Base-by-base conservation (phyloP, 2,888 invertebrate species). In the Dasysyrphus albostriatus region DNA sequence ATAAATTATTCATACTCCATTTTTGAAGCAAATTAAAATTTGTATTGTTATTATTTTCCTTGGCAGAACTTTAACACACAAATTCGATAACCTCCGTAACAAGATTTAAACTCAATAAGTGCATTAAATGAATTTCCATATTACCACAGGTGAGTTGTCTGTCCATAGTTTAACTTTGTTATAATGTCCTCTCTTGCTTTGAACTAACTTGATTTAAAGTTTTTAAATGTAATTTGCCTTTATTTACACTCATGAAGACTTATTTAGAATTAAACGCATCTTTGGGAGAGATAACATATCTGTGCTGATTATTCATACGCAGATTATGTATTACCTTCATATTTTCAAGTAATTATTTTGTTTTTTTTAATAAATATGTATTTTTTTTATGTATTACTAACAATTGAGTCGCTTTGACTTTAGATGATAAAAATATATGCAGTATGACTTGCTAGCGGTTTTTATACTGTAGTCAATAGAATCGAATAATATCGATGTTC, bases 101-200 rank as follows among this genome's bases (percentile, higher is more conserved):
- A 14, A 75, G 3, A 12, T 65, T 32, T 44, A 75, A 63, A 32
- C 39, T n/a, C 10, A 75, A 16, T 34, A 75, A 75, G 10, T 75
- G 75, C 14, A 54, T 32, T 54, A 75, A 44, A 54, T 63, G 54
- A 12, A 75, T 65, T 65, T 75, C 75, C 4, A 54, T 56, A 49
- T n/a, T n/a, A 34, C 16, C 6, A 16, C 16, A 47, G 65, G 54
- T n/a, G 54, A 54, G 32, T 14, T 42, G 8, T 75, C 63, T 42
- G 8, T 75, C 63, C 63, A 75, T 75, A 16, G 1, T 42, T 37
- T 6, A 16, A 12, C 34, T 16, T 16, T 37, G 2, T 47, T 24
- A 19, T 24, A 24, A 24, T 37, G 59, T 29, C 12, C 61, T 51
- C 61, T 51, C 29, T 42, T 42, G 29, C n/a, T 63, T 29, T 10